phyloP scores from a whole-genome alignment of 2,113 vertebrate species.

The Protobothrops mucrosquamatus region DNA sequence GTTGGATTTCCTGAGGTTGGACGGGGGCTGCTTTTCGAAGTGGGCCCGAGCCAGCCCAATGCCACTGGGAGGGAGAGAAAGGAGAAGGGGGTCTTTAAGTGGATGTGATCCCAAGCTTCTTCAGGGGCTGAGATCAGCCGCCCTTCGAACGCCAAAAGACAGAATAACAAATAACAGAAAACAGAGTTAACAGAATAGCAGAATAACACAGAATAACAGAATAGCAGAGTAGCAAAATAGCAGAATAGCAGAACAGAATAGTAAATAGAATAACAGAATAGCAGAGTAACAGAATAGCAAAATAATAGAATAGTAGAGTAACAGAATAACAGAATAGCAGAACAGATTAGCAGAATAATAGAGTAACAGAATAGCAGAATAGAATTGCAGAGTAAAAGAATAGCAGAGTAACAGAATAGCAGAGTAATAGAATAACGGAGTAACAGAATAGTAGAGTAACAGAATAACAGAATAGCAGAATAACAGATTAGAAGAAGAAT shows the following conservation, averaged over 20 bases:
- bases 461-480: too few species aligned
- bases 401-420: too few species aligned
- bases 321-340: too few species aligned
- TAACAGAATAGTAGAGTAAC: too few species aligned
- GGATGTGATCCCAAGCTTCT: background rate
- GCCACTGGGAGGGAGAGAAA: constrained; percentile 73
- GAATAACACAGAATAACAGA: background rate
- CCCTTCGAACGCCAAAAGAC: background rate
- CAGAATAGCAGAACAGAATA: background rate
- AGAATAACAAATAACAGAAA: background rate
- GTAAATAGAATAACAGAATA: background rate
- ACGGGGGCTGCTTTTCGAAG: constrained; percentile 96
- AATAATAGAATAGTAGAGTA: background rate
- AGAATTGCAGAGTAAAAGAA: too few species aligned
- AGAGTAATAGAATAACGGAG: too few species aligned
- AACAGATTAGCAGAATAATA: too few species aligned
- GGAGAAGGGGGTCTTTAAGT: background rate
- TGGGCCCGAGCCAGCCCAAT: constrained; percentile 91
- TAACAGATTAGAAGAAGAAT: too few species aligned
- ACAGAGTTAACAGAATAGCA: background rate
- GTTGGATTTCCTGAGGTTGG: constrained; percentile 76
- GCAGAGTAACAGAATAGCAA: background rate
- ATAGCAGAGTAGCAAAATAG: background rate
- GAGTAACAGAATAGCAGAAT: background rate
- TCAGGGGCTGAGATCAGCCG: background rate